A percentile compares a stretch with the other conserved stretches of the same genome.
phyloP scores from a whole-genome alignment of 1,140 invertebrate species.

The Holotrichia oblita region DNA sequence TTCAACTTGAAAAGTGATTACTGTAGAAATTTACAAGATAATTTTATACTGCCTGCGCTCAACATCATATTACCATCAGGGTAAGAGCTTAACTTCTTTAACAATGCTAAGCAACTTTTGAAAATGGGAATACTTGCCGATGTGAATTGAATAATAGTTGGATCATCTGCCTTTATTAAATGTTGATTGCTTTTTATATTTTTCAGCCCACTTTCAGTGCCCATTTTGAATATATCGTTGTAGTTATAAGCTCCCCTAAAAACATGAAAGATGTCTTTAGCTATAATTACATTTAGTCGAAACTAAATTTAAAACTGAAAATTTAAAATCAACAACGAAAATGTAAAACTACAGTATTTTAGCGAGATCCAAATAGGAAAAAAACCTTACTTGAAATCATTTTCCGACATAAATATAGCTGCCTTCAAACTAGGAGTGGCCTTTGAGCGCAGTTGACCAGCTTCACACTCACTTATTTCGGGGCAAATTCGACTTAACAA shows the following conservation, averaged over 20 bases:
- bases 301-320: neutral
- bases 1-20: neutral
- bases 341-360: no score
- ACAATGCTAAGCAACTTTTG: slow-evolving; percentile 28
- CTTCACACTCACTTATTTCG: slow-evolving; percentile 60
- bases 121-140: slow-evolving; percentile 71
- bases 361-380: no score
- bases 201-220: slow-evolving; percentile 53
- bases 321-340: no score
- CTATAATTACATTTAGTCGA: neutral
- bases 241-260: slow-evolving; percentile 71
- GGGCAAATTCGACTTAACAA: slow-evolving; percentile 68
- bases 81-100: no score
- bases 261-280: slow-evolving; percentile 43
- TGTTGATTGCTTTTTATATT: slow-evolving; percentile 62
- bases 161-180: slow-evolving; percentile 71
- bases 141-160: slow-evolving; percentile 85
- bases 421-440: slow-evolving; percentile 53
- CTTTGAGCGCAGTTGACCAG: slow-evolving; percentile 58
- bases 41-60: slow-evolving; percentile 12
- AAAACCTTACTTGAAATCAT: slow-evolving; percentile 52
- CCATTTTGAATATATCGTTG: slow-evolving; percentile 65
- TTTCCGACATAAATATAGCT: slow-evolving; percentile 50
- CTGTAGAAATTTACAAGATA: neutral
- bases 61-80: neutral